Evolutionary conservation across 2,113 vertebrate genomes (phyloP).

Genomic region (Thamnophis sirtalis): DNA sequence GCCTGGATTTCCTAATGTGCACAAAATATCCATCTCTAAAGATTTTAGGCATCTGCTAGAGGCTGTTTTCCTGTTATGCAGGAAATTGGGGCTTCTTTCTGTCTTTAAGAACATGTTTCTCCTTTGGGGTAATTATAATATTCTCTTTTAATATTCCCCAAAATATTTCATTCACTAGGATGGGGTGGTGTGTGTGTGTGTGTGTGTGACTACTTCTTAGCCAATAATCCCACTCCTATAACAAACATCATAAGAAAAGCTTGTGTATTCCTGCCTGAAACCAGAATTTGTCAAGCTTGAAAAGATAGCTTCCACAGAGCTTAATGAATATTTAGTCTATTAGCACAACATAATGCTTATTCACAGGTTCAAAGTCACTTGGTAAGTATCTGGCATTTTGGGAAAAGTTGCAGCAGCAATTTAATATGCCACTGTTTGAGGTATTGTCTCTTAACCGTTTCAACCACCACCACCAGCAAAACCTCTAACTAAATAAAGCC

Average conservation of each 20-base stretch:
- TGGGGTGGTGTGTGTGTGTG: too few relatives aligned
- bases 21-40: too few relatives aligned
- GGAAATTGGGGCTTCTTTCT: too few relatives aligned
- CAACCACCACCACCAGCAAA: not conserved
- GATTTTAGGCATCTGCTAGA: too few relatives aligned
- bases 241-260: not conserved
- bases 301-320: not conserved
- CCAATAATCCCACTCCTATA: not conserved
- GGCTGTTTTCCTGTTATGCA: too few relatives aligned
- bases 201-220: too few relatives aligned
- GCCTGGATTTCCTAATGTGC: too few relatives aligned
- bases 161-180: too few relatives aligned
- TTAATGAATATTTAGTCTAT: not conserved
- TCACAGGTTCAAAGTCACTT: not conserved
- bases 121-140: too few relatives aligned
- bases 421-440: constrained; percentile 20
- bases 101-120: too few relatives aligned
- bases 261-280: not conserved
- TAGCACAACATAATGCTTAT: not conserved
- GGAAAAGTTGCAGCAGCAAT: constrained; percentile 16
- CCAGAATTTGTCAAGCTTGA: not conserved
- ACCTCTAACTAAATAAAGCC: constrained; percentile 12
- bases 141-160: too few relatives aligned
- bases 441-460: constrained; percentile 7
- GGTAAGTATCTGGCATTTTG: not conserved